Evolutionary conservation across 2,113 vertebrate species (phyloP).

Genomic region (Cyprinus carpio): DNA sequence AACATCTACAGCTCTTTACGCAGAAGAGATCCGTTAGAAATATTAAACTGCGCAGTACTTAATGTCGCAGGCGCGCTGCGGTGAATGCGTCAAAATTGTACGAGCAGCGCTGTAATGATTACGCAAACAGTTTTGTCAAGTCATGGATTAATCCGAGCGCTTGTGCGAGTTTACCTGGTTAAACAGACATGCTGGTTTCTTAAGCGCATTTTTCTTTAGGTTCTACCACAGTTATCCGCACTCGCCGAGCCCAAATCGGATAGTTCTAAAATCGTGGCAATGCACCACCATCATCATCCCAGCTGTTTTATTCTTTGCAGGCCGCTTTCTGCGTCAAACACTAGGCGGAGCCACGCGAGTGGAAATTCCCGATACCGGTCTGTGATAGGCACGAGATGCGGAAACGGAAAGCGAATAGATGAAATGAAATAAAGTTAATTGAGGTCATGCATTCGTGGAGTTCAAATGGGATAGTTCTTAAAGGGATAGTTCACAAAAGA

Average conservation of each 20-base stretch:
- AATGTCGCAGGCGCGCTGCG: background rate
- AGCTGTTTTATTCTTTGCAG: constrained; percentile 61
- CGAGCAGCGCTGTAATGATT: constrained; percentile 52
- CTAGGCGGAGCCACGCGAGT: constrained; percentile 69
- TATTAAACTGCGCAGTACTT: background rate
- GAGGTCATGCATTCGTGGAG: background rate
- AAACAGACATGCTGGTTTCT: background rate
- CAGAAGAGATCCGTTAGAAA: background rate
- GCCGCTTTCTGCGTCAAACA: constrained; percentile 71
- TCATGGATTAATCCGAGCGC: constrained; percentile 30
- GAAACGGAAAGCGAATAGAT: constrained; percentile 47
- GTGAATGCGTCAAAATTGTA: constrained; percentile 73
- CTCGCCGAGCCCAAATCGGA: no score
- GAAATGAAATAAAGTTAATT: background rate
- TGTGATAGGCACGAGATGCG: constrained; percentile 67
- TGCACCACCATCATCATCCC: constrained; percentile 28
- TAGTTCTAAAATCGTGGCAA: no score
- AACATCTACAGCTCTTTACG: background rate
- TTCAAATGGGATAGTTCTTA: background rate
- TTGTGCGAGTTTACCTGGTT: background rate
- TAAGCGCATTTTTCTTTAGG: background rate
- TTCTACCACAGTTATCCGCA: background rate
- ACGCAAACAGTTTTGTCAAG: constrained; percentile 54
- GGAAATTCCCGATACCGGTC: constrained; percentile 75
- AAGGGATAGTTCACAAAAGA: background rate